phyloP scores from a whole-genome alignment of 2,797 vertebrate species.

The Lacerta agilis region DNA sequence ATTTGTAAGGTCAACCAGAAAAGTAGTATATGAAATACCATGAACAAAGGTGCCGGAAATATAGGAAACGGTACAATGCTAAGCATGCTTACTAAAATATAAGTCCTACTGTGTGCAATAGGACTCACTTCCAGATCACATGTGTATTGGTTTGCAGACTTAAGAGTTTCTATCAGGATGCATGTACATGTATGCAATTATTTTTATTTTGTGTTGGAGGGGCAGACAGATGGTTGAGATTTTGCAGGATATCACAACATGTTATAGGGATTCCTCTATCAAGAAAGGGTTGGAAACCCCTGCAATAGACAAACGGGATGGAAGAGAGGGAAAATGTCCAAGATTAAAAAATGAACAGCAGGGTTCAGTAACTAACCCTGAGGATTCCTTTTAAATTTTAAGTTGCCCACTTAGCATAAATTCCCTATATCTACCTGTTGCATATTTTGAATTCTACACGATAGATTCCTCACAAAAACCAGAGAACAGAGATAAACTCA shows the following conservation, averaged over 20 bases:
- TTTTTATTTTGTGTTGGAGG: not conserved
- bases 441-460: not conserved
- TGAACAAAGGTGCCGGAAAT: not conserved
- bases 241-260: not conserved
- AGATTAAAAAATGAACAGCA: not conserved
- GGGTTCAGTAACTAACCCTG: not conserved
- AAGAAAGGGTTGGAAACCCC: not conserved
- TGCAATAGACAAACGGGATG: not conserved
- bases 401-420: not conserved
- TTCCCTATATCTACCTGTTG: not conserved
- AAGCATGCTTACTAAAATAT: not conserved
- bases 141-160: not conserved
- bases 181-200: not conserved
- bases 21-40: too few species aligned
- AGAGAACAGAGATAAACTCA: not conserved
- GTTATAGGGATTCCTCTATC: not conserved
- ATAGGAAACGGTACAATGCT: not conserved
- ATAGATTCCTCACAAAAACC: not conserved
- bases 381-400: not conserved
- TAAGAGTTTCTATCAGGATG: not conserved
- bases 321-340: not conserved
- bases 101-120: not conserved
- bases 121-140: too few species aligned
- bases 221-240: not conserved
- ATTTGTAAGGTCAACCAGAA: too few species aligned